Conservation (phyloP, 2,888 invertebrate species). For the Lasius platythorax region DNA sequence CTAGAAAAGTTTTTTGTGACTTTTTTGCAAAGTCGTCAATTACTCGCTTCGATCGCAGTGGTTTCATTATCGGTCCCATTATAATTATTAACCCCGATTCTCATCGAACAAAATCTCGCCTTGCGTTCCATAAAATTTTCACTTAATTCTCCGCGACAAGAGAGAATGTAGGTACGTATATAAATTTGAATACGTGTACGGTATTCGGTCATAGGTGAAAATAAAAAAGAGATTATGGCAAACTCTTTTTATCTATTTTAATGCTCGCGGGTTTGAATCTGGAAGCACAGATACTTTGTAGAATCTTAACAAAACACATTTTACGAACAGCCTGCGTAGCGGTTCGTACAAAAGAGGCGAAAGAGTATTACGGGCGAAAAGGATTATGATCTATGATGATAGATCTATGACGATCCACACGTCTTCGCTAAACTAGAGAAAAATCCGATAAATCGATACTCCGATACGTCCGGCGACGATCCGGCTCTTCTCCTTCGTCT, state of each 20-base stretch:
- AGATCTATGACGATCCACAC: background rate
- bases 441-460: background rate
- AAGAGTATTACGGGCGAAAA: background rate
- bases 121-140: slow-evolving; percentile 26
- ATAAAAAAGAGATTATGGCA: background rate
- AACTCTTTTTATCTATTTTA: background rate
- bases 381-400: background rate
- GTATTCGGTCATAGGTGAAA: background rate
- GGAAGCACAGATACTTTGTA: background rate
- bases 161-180: background rate
- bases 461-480: too few species aligned
- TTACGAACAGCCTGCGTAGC: background rate
- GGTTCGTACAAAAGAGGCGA: background rate
- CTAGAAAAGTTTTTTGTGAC: background rate
- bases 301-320: background rate
- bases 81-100: slow-evolving; percentile 29
- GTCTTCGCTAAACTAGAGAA: background rate
- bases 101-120: slow-evolving; percentile 10
- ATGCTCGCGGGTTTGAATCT: background rate
- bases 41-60: background rate
- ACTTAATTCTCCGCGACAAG: background rate
- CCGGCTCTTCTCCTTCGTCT: background rate
- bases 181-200: background rate
- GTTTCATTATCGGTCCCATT: slow-evolving; percentile 25
- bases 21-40: slow-evolving; percentile 15